Evolutionary conservation across 1,140 invertebrate genomes (phyloP), one percentile per base, ranked within the genome.

Genomic region (Forficula auricularia): DNA sequence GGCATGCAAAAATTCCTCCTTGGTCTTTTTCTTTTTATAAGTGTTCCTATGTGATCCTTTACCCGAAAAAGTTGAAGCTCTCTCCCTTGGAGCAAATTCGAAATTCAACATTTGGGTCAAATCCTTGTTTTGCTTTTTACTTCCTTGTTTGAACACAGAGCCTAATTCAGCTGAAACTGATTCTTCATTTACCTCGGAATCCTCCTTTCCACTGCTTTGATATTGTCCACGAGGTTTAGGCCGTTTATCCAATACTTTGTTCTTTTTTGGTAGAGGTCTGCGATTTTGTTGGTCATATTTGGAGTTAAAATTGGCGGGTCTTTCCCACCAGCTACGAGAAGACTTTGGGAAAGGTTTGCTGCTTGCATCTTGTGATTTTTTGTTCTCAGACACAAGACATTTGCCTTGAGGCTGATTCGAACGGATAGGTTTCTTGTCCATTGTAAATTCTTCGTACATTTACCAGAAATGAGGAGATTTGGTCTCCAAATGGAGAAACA

Each of bases 91-190:
- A 41, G 73, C 67, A 63, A 79, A 79, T 61, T 79, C 73, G 67
- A 90, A 79, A 66, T 92, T 91, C 49, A 92, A 70, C 72, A 92
- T 73, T 72, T 91, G 82, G 65, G 85, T 90, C 61, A 86, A 67
- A n/a, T n/a, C n/a, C n/a, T n/a, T n/a, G 66, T 85, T 90, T 66
- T 82, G 79, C 68, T 91, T 90, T 66, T 88, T 89, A 58, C 80
- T 82, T 64, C 82, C 82, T 62, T 71, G 75, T 55, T 70, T 62
- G 68, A 80, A 75, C 51, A 83, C 72, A 61, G 82, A 84, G 64
- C 81, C 83, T 58, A 74, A 64, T 70, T 89, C 84, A 63, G 74
- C 71, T 51, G 75, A 72, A 49, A 67, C 58, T 41, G 65, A 59
- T 41, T 50, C 52, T 42, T 42, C 53, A 57, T 69, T 66, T 64